phyloP scores from a whole-genome alignment of 2,113 vertebrate species.

The Pristiophorus japonicus region DNA sequence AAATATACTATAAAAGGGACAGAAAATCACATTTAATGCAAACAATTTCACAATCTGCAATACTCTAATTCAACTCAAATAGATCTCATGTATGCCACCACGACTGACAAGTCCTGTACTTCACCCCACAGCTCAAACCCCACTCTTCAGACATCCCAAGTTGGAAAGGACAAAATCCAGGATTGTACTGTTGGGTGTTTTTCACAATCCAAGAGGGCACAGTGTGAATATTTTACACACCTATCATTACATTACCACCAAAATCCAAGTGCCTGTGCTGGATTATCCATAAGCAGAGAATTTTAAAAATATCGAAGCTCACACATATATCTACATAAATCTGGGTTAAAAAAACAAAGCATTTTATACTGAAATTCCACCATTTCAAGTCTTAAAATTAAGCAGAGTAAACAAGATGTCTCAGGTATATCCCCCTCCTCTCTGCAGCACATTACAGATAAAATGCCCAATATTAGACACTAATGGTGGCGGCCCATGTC shows the following conservation, averaged over 20 bases:
- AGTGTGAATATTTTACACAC: background rate
- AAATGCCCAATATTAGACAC: background rate
- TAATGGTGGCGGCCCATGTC: background rate
- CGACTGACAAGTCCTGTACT: background rate
- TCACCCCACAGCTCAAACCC: background rate
- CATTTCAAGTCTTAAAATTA: constrained; percentile 24
- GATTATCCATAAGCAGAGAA: background rate
- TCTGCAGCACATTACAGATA: background rate
- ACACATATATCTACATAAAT: background rate
- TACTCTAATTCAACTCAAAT: background rate
- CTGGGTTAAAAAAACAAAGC: background rate
- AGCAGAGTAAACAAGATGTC: constrained; percentile 27
- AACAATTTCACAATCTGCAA: background rate
- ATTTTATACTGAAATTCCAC: background rate
- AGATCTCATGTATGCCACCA: background rate
- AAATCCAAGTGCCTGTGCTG: background rate
- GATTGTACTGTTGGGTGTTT: background rate
- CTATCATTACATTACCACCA: background rate
- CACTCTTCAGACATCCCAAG: background rate
- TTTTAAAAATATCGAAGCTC: background rate
- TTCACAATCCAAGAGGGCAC: background rate
- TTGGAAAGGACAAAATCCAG: background rate
- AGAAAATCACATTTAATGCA: background rate
- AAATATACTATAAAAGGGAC: background rate
- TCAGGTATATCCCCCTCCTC: background rate